A percentile compares a stretch with the other conserved stretches of the same genome.
phyloP scores from a whole-genome alignment of 2,888 invertebrate species.

The Coleophora flavipennella region DNA sequence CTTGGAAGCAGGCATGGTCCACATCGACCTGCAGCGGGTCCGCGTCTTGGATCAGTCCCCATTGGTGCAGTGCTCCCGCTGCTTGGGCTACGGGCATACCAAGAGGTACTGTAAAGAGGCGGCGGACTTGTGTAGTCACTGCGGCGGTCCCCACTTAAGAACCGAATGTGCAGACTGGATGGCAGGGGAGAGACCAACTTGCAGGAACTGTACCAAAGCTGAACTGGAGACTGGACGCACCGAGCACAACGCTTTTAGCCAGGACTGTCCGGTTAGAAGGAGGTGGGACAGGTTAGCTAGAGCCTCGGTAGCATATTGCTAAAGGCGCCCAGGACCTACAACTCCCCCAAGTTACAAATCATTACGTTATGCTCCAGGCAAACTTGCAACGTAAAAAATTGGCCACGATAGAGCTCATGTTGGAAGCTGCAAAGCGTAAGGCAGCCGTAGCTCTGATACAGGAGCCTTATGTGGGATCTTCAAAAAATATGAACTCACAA shows the following conservation, averaged over 20 bases:
- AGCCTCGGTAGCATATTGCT: background rate
- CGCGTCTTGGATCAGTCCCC: slow-evolving; percentile 13
- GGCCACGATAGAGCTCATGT: too few species aligned
- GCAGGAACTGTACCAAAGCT: slow-evolving; percentile 4
- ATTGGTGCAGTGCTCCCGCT: slow-evolving; percentile 9
- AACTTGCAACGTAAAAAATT: too few species aligned
- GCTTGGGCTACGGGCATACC: background rate
- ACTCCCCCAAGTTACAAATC: too few species aligned
- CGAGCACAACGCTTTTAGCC: background rate
- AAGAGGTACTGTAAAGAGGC: background rate
- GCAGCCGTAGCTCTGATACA: too few species aligned
- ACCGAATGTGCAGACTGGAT: background rate
- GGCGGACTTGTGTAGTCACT: background rate
- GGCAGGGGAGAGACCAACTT: background rate
- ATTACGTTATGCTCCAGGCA: too few species aligned
- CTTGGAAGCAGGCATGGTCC: slow-evolving; percentile 6
- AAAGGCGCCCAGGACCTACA: background rate
- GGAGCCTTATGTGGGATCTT: too few species aligned
- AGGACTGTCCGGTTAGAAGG: background rate
- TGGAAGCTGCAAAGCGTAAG: too few species aligned
- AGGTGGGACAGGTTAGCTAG: background rate
- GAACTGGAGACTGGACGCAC: background rate
- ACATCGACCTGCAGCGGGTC: slow-evolving; percentile 15
- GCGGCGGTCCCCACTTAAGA: background rate
- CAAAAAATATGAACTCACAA: too few species aligned